phyloP scores from a whole-genome alignment of 2,797 vertebrate genomes.

The Psittacula derbiana region DNA sequence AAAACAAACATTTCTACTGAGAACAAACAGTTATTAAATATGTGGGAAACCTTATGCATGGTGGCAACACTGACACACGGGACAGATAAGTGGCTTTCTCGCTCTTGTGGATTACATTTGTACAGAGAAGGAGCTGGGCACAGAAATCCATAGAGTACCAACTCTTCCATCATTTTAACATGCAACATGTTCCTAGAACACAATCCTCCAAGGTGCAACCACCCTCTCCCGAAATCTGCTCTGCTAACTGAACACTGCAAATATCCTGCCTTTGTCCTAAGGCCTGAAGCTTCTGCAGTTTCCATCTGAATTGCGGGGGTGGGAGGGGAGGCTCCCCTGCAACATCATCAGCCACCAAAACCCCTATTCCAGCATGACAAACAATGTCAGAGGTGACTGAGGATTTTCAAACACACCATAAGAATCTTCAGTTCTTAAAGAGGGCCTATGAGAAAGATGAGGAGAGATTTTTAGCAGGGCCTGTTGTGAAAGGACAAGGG shows the following conservation, averaged over 20 bases:
- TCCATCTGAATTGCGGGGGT: background rate
- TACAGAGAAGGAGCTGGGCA: background rate
- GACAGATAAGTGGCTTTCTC: background rate
- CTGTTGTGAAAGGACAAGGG: background rate
- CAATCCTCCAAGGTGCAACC: background rate
- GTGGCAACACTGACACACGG: background rate
- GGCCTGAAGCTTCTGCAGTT: background rate
- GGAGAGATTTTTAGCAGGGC: background rate
- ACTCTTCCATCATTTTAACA: background rate
- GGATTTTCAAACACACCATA: background rate
- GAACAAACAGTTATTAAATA: background rate
- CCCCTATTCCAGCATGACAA: fast-evolving
- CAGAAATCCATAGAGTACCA: background rate
- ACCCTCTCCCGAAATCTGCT: background rate
- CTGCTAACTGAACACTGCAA: background rate
- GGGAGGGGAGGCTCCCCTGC: background rate
- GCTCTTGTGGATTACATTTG: background rate
- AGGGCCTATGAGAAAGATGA: background rate
- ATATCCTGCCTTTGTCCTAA: background rate
- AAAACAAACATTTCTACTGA: background rate
- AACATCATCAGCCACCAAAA: background rate
- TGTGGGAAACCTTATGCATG: background rate
- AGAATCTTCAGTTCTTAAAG: background rate
- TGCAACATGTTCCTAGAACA: background rate
- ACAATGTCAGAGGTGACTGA: background rate